Evolutionary conservation across 2,113 vertebrate species (phyloP).

Genomic region (Hemibagrus wyckioides): DNA sequence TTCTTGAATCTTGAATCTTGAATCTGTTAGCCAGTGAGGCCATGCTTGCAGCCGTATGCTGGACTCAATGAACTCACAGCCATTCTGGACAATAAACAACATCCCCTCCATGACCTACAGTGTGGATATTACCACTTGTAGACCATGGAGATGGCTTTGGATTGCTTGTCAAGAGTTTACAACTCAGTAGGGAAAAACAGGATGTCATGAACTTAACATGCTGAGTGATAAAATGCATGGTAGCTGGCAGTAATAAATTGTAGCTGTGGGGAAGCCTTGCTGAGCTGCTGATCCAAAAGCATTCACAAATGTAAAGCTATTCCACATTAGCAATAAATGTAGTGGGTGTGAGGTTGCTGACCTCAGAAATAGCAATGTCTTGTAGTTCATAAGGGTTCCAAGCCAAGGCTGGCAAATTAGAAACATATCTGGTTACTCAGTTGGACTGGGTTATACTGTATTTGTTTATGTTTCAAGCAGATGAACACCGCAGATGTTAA

Average conservation of each 20-base stretch:
- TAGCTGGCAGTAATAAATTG: slow-evolving; percentile 43
- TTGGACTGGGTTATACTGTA: not conserved
- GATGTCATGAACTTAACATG: slow-evolving; percentile 7
- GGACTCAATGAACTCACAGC: too few relatives aligned
- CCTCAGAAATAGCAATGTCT: not conserved
- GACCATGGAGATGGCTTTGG: too few relatives aligned
- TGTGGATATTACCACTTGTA: too few relatives aligned
- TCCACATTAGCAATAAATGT: slow-evolving; percentile 20
- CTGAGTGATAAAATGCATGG: slow-evolving; percentile 41
- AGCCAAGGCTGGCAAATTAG: not conserved
- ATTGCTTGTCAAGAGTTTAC: slow-evolving; percentile 1
- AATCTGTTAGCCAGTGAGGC: too few relatives aligned
- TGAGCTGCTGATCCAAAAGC: slow-evolving; percentile 46
- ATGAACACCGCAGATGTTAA: not conserved
- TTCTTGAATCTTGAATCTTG: too few relatives aligned
- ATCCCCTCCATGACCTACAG: too few relatives aligned
- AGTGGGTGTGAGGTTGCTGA: slow-evolving; percentile 35
- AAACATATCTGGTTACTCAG: not conserved
- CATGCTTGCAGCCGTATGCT: too few relatives aligned
- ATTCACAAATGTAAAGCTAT: slow-evolving; percentile 18
- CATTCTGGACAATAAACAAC: too few relatives aligned
- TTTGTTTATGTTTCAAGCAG: not conserved
- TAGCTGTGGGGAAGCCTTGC: slow-evolving; percentile 41
- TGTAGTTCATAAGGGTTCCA: not conserved
- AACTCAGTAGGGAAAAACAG: not conserved